These are phyloP conservation scores for Seira musarum DNA, from an alignment of 2,888 invertebrate species.

Conservation along the genomic window DNA sequence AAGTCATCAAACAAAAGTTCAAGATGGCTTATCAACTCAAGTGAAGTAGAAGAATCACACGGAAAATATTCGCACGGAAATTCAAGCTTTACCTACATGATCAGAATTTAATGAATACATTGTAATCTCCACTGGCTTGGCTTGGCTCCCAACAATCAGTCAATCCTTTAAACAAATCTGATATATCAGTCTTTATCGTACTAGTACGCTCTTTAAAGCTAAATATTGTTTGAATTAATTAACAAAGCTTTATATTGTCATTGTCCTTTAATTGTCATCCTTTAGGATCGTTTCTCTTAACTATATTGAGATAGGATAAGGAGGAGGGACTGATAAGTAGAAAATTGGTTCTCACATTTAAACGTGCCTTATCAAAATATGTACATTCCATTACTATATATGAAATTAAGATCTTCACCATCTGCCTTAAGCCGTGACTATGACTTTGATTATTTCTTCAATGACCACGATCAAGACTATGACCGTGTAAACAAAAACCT, in stretches of 20 bases:
- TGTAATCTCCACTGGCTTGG: too few relatives aligned
- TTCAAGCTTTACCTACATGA: constrained; percentile 30
- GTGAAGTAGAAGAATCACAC: constrained; percentile 34
- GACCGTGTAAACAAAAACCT: neutral
- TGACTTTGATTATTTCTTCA: neutral
- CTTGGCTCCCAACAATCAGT: neutral
- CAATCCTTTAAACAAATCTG: neutral
- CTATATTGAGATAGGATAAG: neutral
- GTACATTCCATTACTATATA: neutral
- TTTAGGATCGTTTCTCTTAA: neutral
- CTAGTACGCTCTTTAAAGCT: neutral
- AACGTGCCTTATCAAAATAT: neutral
- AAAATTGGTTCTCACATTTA: neutral
- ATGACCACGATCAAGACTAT: neutral
- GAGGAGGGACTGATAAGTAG: too few relatives aligned
- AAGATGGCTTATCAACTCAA: neutral
- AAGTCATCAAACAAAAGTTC: neutral
- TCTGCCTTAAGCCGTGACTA: neutral
- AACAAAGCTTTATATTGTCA: neutral
- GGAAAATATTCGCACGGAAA: constrained; percentile 48
- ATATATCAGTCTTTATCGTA: neutral
- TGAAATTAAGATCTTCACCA: neutral
- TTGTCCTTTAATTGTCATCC: neutral
- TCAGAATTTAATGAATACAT: neutral
- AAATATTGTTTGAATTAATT: neutral